A percentile compares a stretch with the other conserved stretches of the same genome.
Evolutionary conservation across 1,140 invertebrate species (phyloP).

Genomic region (Drosophila quadrilineata): DNA sequence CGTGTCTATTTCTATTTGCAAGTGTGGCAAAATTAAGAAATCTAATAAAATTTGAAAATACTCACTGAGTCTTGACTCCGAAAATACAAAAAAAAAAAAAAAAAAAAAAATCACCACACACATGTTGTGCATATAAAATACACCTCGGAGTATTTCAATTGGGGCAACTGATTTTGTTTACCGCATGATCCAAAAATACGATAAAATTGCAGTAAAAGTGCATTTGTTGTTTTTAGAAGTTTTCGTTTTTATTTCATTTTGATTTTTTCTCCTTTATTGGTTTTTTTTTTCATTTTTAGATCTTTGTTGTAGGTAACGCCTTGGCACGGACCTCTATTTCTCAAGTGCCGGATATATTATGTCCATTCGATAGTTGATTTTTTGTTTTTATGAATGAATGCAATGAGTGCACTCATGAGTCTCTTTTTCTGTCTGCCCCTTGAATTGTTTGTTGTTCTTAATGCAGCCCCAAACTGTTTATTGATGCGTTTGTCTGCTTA

Average conservation of each 20-base stretch:
- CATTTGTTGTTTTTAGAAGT: conserved; percentile 1
- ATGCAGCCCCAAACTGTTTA: conserved; percentile 47
- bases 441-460: conserved; percentile 35
- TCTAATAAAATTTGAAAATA: conserved; percentile 46
- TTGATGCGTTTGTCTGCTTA: conserved; percentile 25
- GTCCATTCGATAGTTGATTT: conserved; percentile 42
- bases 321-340: conserved; percentile 32
- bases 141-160: conserved; percentile 29
- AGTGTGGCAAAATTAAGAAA: conserved; percentile 43
- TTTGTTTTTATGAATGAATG: conserved; percentile 54
- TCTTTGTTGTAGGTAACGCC: conserved; percentile 2
- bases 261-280: background rate
- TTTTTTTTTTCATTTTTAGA: background rate
- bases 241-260: background rate
- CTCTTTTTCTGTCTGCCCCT: background rate
- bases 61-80: background rate
- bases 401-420: conserved; percentile 23
- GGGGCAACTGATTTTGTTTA: conserved; percentile 56
- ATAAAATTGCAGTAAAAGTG: conserved; percentile 45
- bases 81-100: background rate
- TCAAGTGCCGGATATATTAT: conserved; percentile 57
- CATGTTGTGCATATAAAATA: conserved; percentile 7
- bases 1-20: background rate
- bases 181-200: conserved; percentile 46
- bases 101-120: background rate